These are phyloP conservation scores for Mnemiopsis leidyi DNA, from an alignment of 37 sponge, comb jelly and placozoan species.

Conservation along the genomic window DNA sequence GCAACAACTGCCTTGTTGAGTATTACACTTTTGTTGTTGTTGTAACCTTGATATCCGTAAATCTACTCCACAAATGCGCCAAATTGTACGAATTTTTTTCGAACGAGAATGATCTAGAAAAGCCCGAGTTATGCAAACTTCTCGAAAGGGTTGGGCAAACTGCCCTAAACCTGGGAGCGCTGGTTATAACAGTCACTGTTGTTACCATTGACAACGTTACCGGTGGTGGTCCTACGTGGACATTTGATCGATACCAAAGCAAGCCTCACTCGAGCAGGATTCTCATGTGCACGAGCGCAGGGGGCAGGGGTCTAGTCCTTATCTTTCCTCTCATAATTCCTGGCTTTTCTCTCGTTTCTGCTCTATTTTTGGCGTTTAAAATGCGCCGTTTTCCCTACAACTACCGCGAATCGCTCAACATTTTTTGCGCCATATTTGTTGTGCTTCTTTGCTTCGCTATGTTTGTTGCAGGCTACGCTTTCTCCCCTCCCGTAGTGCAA, in stretches of 20 bases:
- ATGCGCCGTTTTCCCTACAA: constrained; percentile 40
- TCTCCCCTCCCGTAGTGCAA: neutral
- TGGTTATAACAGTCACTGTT: neutral
- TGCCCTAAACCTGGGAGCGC: neutral
- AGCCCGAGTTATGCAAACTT: neutral
- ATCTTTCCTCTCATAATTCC: neutral
- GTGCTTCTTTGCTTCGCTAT: constrained; percentile 21
- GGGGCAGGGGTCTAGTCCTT: neutral
- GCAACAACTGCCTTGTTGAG: neutral
- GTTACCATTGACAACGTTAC: neutral
- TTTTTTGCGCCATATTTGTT: constrained; percentile 10
- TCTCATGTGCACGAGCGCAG: neutral
- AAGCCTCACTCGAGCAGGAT: neutral
- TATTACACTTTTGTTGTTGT: neutral
- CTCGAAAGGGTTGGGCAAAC: constrained; percentile 19
- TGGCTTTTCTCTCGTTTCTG: neutral
- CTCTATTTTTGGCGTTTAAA: constrained; percentile 1
- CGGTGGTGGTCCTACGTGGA: neutral
- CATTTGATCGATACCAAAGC: neutral
- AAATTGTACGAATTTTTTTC: neutral
- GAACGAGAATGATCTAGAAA: neutral
- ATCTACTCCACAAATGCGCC: neutral
- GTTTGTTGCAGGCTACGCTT: constrained; percentile 20
- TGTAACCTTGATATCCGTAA: constrained; percentile 9
- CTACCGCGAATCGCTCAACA: constrained; percentile 53